These are phyloP conservation scores for Epirrhoe alternata DNA, from an alignment of 2,888 invertebrate species.

Conservation along the genomic window DNA sequence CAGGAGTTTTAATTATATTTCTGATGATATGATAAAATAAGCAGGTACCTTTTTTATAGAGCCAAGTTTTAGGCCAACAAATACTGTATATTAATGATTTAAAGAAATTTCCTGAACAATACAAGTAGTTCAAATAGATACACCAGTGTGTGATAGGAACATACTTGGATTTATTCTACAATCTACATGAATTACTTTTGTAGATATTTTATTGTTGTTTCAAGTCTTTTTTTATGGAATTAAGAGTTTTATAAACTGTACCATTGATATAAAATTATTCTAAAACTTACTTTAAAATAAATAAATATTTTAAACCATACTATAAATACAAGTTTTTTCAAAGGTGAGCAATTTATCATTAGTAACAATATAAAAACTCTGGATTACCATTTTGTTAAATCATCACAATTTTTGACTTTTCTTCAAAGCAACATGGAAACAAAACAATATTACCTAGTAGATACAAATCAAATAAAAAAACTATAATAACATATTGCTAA, in stretches of 20 bases:
- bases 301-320: constrained; percentile 37
- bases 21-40: constrained; percentile 19
- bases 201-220: constrained; percentile 30
- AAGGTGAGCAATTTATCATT: constrained; percentile 29
- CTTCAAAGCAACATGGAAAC: constrained; percentile 19
- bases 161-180: constrained; percentile 16
- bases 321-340: constrained; percentile 26
- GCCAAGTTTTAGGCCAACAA: constrained; percentile 18
- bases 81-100: not conserved
- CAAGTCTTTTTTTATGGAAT: constrained; percentile 35
- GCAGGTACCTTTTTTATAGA: constrained; percentile 10
- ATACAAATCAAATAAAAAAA: constrained; percentile 28
- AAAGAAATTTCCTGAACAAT: not conserved
- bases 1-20: constrained; percentile 1
- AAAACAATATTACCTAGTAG: constrained; percentile 14
- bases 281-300: constrained; percentile 44
- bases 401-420: constrained; percentile 20
- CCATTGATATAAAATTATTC: constrained; percentile 38
- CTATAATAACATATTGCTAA: constrained; percentile 19
- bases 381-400: constrained; percentile 19
- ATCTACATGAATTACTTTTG: constrained; percentile 21
- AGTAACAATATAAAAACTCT: constrained; percentile 25
- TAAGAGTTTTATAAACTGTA: constrained; percentile 37
- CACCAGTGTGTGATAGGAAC: constrained; percentile 25
- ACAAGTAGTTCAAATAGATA: constrained; percentile 11